phyloP scores from a whole-genome alignment of 2,888 invertebrate genomes.

The Caradrina clavipalpis region DNA sequence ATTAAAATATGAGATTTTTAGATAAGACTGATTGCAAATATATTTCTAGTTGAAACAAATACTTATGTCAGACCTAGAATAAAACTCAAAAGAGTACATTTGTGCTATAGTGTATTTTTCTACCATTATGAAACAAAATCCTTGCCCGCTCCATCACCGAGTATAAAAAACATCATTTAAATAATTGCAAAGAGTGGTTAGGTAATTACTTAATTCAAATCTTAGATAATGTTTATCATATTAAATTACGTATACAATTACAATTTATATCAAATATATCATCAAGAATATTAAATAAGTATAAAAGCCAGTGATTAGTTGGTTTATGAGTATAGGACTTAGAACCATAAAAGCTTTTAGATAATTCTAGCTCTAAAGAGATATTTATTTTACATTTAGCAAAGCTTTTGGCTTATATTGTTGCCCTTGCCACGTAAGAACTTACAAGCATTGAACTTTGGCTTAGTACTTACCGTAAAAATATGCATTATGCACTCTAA shows the following conservation, averaged over 20 bases:
- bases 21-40: conserved; percentile 47
- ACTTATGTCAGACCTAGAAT: conserved; percentile 2
- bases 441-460: not conserved
- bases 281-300: conserved; percentile 22
- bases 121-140: too few species aligned
- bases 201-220: not conserved
- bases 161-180: not conserved
- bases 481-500: not conserved
- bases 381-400: not conserved
- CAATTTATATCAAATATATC: conserved; percentile 9
- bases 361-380: not conserved
- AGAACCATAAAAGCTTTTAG: not conserved
- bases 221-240: conserved; percentile 18
- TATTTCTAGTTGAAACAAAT: conserved; percentile 16
- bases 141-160: too few species aligned
- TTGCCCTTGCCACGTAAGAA: too few species aligned
- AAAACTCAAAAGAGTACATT: not conserved
- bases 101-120: not conserved
- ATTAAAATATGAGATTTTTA: conserved; percentile 44
- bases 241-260: conserved; percentile 10
- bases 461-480: not conserved
- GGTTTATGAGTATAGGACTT: not conserved
- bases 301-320: conserved; percentile 2
- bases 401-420: not conserved
- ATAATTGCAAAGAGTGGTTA: not conserved